Percentiles rank a stretch among this genome's conserved stretches.
These are phyloP conservation scores for Eclectus roratus DNA, from an alignment of 2,113 vertebrate genomes.

Conservation along the genomic window DNA sequence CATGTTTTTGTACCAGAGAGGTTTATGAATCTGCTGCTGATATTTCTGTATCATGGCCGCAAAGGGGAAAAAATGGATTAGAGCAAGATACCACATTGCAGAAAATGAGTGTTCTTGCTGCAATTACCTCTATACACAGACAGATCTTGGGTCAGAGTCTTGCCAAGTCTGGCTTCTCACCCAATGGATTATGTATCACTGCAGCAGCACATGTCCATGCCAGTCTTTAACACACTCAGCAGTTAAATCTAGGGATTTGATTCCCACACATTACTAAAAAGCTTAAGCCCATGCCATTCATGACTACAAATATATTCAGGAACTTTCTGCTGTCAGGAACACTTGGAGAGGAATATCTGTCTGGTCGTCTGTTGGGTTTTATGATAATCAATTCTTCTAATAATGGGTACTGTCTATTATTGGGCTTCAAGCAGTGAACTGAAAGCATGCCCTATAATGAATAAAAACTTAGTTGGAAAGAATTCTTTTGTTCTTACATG, in stretches of 20 bases:
- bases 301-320: neutral
- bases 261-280: constrained; percentile 25
- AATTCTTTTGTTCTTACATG: constrained; percentile 47
- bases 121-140: neutral
- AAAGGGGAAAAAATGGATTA: constrained; percentile 35
- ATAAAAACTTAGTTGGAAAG: constrained; percentile 20
- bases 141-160: neutral
- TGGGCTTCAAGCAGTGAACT: constrained; percentile 27
- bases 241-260: constrained; percentile 4
- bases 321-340: neutral
- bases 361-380: neutral
- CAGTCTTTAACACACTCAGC: neutral
- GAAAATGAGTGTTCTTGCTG: constrained; percentile 31
- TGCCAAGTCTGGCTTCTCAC: constrained; percentile 30
- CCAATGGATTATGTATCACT: neutral
- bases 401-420: neutral
- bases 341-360: neutral
- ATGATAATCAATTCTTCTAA: neutral
- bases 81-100: constrained; percentile 18
- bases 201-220: constrained; percentile 30
- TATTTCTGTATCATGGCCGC: neutral
- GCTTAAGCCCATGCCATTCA: neutral
- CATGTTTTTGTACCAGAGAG: neutral
- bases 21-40: neutral
- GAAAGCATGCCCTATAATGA: constrained; percentile 6